These are phyloP conservation scores for Agelas oroides DNA, from an alignment of 37 sponge, comb jelly and placozoan species.

Conservation along the genomic window DNA sequence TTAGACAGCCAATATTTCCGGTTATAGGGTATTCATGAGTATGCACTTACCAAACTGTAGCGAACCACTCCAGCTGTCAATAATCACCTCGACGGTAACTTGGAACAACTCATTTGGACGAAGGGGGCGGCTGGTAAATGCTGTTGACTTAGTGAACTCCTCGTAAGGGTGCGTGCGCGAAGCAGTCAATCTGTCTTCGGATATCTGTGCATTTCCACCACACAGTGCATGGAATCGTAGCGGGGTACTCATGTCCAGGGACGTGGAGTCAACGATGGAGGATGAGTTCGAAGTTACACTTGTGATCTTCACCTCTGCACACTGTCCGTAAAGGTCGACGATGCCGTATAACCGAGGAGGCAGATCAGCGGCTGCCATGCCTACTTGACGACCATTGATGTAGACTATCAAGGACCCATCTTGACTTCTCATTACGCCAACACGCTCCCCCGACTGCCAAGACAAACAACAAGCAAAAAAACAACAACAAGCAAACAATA, in stretches of 20 bases:
- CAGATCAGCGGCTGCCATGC: neutral
- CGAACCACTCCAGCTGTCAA: constrained; percentile 34
- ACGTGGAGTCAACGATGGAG: neutral
- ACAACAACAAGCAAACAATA: too few relatives aligned
- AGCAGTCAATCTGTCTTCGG: neutral
- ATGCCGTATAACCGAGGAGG: constrained; percentile 12
- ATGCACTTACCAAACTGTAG: constrained; percentile 27
- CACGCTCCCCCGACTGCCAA: constrained; percentile 21
- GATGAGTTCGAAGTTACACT: neutral
- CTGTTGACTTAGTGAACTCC: constrained; percentile 16
- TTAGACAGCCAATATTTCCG: too few relatives aligned
- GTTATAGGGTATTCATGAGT: too few relatives aligned
- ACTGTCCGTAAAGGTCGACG: constrained; percentile 32
- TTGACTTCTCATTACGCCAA: constrained; percentile 14
- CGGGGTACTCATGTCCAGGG: too few relatives aligned
- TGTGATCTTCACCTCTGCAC: constrained; percentile 3
- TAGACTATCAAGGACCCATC: neutral
- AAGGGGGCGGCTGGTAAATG: constrained; percentile 23
- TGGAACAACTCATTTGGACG: constrained; percentile 13
- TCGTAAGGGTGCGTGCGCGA: neutral
- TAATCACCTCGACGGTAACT: neutral
- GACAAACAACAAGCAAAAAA: too few relatives aligned
- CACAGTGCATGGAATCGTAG: constrained; percentile 3
- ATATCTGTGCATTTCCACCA: constrained; percentile 22
- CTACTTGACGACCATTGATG: constrained; percentile 26